phyloP scores from a whole-genome alignment of 2,888 invertebrate genomes.

The Deilephila porcellus region DNA sequence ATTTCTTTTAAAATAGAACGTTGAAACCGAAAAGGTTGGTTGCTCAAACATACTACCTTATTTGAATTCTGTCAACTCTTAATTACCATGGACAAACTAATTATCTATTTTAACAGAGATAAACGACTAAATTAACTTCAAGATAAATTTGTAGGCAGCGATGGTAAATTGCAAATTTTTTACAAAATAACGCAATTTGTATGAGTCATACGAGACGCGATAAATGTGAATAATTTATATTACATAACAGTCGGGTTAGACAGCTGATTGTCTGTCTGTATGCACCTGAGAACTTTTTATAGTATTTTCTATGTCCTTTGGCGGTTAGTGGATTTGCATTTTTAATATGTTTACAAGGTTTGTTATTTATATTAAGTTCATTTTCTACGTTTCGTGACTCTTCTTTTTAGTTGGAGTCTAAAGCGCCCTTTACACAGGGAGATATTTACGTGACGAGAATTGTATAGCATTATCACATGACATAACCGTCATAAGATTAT shows the following conservation, averaged over 20 bases:
- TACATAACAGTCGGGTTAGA: conserved; percentile 16
- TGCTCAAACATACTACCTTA: neutral
- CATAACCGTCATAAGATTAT: no score
- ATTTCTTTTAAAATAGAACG: neutral
- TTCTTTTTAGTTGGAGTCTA: no score
- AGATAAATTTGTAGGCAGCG: neutral
- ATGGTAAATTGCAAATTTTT: neutral
- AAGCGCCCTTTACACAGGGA: no score
- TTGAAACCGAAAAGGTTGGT: neutral
- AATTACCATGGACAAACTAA: neutral
- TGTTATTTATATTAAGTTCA: neutral
- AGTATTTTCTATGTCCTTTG: neutral
- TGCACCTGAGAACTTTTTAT: conserved; percentile 5
- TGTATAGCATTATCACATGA: no score
- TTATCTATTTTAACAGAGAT: neutral
- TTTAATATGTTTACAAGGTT: neutral
- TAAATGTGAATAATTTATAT: conserved; percentile 22
- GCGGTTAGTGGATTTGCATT: conserved; percentile 6
- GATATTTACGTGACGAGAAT: no score
- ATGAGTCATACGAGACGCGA: conserved; percentile 30
- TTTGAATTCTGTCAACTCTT: neutral
- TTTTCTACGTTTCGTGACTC: neutral
- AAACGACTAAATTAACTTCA: neutral
- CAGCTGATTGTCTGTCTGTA: conserved; percentile 17
- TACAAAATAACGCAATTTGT: neutral